A percentile compares a stretch with the other conserved stretches of the same genome.
Conservation (phyloP, 2,888 invertebrate genomes). For the Sesia apiformis region DNA sequence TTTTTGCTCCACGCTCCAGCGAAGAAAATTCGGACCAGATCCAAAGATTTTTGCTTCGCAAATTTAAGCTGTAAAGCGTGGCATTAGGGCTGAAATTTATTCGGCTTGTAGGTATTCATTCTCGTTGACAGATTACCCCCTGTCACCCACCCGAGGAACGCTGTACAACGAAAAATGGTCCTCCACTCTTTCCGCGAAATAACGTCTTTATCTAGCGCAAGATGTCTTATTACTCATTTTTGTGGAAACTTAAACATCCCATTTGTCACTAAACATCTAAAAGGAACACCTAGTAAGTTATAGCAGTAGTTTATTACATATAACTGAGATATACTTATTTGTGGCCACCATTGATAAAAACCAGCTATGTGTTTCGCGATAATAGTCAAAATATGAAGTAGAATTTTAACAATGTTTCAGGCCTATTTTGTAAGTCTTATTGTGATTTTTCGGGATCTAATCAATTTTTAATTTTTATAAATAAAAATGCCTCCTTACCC, state of each 20-base stretch:
- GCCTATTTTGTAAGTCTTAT: too few relatives aligned
- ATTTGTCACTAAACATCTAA: slow-evolving; percentile 9
- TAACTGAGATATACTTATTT: too few relatives aligned
- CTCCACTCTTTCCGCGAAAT: slow-evolving; percentile 24
- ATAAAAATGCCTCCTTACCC: too few relatives aligned
- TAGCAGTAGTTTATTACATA: too few relatives aligned
- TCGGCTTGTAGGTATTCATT: slow-evolving; percentile 9
- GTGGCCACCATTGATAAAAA: too few relatives aligned
- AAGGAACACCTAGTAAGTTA: too few relatives aligned
- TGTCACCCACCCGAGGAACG: slow-evolving; percentile 5
- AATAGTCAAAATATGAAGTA: too few relatives aligned
- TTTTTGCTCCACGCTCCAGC: slow-evolving; percentile 20
- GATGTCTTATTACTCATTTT: slow-evolving; percentile 37
- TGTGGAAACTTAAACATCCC: slow-evolving; percentile 28
- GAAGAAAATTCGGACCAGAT: slow-evolving; percentile 17
- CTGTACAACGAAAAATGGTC: slow-evolving; percentile 41
- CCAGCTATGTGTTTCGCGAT: too few relatives aligned
- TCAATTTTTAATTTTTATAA: too few relatives aligned
- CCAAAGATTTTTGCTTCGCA: slow-evolving; percentile 7
- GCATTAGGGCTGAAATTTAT: slow-evolving; percentile 21
- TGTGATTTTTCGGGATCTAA: too few relatives aligned
- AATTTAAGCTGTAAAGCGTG: slow-evolving; percentile 1
- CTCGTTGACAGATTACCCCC: slow-evolving; percentile 33
- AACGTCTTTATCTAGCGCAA: slow-evolving; percentile 41
- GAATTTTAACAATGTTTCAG: too few relatives aligned